phyloP scores from a whole-genome alignment of 2,113 vertebrate species.

The Chloropsis cyanopogon region DNA sequence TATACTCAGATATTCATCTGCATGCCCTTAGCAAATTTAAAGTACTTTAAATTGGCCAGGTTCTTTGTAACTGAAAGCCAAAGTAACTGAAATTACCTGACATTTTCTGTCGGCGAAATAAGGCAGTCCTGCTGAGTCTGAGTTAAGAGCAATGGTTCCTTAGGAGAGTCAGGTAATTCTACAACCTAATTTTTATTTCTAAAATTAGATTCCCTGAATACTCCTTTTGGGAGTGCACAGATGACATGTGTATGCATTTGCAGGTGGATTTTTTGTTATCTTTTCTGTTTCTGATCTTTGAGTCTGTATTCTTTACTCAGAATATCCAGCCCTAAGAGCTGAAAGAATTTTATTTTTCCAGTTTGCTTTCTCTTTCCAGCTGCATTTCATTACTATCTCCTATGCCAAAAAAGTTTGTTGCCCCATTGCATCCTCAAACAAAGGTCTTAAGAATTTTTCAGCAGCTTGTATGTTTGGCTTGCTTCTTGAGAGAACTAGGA shows the following conservation, averaged over 20 bases:
- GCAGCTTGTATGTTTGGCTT: background rate
- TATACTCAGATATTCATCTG: background rate
- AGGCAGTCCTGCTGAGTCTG: background rate
- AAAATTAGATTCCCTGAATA: background rate
- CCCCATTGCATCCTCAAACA: background rate
- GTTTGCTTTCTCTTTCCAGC: background rate
- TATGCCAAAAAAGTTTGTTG: background rate
- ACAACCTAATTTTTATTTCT: background rate
- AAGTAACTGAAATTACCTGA: background rate
- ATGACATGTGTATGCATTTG: background rate
- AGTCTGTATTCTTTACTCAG: background rate
- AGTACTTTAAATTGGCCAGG: background rate
- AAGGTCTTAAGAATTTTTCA: background rate
- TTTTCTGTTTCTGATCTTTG: background rate
- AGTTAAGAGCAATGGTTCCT: background rate
- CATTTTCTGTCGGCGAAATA: background rate
- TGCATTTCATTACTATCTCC: background rate
- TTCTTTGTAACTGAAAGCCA: background rate
- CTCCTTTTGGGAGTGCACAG: background rate
- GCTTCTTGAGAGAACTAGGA: background rate
- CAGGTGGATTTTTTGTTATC: background rate
- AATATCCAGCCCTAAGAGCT: background rate
- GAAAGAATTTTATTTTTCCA: background rate
- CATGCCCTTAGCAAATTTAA: background rate
- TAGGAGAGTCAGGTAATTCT: background rate